A percentile compares a stretch with the other conserved stretches of the same genome.
Conservation (phyloP, 37 sponge, comb jelly and placozoan species). For the Tethya wilhelma region DNA sequence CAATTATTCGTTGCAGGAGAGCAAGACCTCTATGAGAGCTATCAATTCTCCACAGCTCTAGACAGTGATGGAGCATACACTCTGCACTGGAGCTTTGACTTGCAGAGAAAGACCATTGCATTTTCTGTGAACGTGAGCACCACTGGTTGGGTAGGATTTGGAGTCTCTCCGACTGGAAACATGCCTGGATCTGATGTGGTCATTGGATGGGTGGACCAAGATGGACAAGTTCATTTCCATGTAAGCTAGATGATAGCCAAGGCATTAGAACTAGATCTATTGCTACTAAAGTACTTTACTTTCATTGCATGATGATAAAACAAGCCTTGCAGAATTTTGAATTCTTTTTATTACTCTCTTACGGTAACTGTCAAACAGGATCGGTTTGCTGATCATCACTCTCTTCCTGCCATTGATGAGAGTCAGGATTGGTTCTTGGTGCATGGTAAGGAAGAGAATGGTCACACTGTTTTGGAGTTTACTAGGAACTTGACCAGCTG, state of each 20-base stretch:
- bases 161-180: conserved; percentile 70
- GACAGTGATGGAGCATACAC: no score
- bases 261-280: no score
- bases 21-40: no score
- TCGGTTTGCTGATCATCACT: conserved; percentile 31
- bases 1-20: no score
- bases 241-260: no score
- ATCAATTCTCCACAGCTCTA: no score
- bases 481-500: conserved; percentile 47
- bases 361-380: conserved; percentile 47
- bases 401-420: conserved; percentile 40
- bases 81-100: conserved; percentile 56
- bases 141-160: conserved; percentile 75
- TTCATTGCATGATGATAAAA: no score
- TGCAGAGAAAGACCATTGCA: conserved; percentile 6
- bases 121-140: conserved; percentile 67
- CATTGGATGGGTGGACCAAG: conserved; percentile 62
- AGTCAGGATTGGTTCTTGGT: conserved; percentile 51
- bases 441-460: conserved; percentile 49
- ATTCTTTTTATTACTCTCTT: no score
- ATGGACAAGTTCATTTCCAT: no score
- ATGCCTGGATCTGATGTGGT: conserved; percentile 70
- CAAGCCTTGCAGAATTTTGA: no score
- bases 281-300: no score
- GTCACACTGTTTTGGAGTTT: conserved; percentile 71